These are phyloP conservation scores for Epinephelus awoara DNA, from an alignment of 2,797 vertebrate genomes.

Conservation along the genomic window DNA sequence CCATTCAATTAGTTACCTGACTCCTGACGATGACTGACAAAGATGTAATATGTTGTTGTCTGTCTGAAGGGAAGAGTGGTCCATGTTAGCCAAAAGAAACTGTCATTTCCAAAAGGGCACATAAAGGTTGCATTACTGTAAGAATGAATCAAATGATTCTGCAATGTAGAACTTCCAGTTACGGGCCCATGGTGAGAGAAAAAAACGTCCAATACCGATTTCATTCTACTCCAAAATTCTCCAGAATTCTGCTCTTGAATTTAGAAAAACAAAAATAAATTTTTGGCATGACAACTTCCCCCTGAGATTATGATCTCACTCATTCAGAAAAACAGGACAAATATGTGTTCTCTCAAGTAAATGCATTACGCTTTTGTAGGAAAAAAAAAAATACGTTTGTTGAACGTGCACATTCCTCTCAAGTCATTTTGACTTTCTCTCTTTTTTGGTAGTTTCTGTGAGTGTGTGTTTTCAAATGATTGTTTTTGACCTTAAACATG, in stretches of 20 bases:
- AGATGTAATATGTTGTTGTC: constrained; percentile 67
- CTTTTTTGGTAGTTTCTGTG: too few relatives aligned
- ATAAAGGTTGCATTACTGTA: constrained; percentile 6
- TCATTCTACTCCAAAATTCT: too few relatives aligned
- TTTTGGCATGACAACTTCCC: too few relatives aligned
- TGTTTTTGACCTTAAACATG: background rate
- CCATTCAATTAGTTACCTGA: constrained; percentile 64
- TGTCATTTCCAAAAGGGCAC: background rate
- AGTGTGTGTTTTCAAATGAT: background rate
- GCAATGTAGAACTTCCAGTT: background rate
- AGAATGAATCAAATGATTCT: background rate
- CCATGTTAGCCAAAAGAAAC: constrained; percentile 2
- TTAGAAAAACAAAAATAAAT: too few relatives aligned
- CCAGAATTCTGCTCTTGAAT: too few relatives aligned
- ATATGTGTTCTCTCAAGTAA: too few relatives aligned
- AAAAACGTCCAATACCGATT: too few relatives aligned
- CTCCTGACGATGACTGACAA: constrained; percentile 46
- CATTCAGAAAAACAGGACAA: too few relatives aligned
- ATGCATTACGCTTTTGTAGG: too few relatives aligned
- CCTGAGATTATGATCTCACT: too few relatives aligned
- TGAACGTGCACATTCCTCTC: background rate
- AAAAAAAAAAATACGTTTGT: background rate
- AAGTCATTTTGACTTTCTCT: background rate
- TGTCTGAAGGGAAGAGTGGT: constrained; percentile 42
- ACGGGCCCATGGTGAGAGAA: too few relatives aligned